Evolutionary conservation across 2,888 invertebrate species (phyloP), one percentile per base, ranked within the genome.

Genomic region (Ischnus inquisitorius): DNA sequence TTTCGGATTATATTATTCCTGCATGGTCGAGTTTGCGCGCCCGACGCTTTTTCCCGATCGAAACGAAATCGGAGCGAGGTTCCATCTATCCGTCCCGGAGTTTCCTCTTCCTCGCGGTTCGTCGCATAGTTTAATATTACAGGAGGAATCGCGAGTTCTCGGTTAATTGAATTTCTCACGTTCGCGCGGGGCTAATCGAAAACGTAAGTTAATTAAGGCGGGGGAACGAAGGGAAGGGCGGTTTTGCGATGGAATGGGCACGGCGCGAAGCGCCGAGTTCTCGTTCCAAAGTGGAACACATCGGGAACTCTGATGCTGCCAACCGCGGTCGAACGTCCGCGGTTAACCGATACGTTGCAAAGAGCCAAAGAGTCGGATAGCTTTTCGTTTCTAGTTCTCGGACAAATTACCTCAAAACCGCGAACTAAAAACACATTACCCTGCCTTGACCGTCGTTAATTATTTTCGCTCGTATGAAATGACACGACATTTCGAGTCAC

Each of bases 91-190:
- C 5, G 2, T 4, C 12, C 1, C 1, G 5, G 22, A 25, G 14
- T 4, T 25, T 25, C 25, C 25, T 57, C 25, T 51, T 19, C 28
- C 39, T 28, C 48, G 51, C 22, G 39, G 51, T 69, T 69, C 39
- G 67, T 25, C n/a, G 19, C 14, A 60, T 48, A 67, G 43, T 60
- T 67, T 46, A 39, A 67, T 68, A 43, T 64, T n/a, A n/a, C n/a
- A 65, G 22, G 51, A 76, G 54, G 46, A 34, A 60, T 48, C 28
- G 68, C 60, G 54, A 19, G 22, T 69, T n/a, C 57, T 19, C n/a
- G 16, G 54, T 64, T 79, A 71, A 79, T 79, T 69, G 57, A 77
- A 84, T 69, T 79, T 77, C 69, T 65, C 65, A 25, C 16, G 43
- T 39, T 39, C 51, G 25, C 41, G 22, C 62, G 62, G 57, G 28